Conservation (phyloP, 2,888 invertebrate genomes). For the Lithophane semibrunnea region DNA sequence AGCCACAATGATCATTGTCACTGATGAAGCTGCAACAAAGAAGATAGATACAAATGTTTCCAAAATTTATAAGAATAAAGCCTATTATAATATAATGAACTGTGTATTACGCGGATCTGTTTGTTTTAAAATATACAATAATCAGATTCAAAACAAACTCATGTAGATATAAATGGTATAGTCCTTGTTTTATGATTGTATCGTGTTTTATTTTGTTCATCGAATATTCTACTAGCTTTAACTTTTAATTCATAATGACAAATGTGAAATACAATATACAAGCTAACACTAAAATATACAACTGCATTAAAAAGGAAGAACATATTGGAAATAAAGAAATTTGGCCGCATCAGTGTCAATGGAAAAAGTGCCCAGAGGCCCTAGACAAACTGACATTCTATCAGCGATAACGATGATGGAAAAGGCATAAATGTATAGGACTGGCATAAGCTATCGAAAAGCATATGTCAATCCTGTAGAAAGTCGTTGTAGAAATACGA, state of each 20-base stretch:
- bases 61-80: conserved; percentile 21
- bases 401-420: too few species aligned
- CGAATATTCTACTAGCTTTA: not conserved
- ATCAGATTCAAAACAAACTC: conserved; percentile 14
- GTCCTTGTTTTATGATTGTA: not conserved
- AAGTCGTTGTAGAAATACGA: too few species aligned
- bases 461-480: too few species aligned
- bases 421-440: too few species aligned
- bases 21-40: conserved; percentile 7
- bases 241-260: not conserved
- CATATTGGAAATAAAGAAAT: not conserved
- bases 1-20: conserved; percentile 49
- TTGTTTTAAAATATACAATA: conserved; percentile 10
- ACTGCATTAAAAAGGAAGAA: not conserved
- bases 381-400: too few species aligned
- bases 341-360: not conserved
- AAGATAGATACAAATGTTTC: conserved; percentile 17
- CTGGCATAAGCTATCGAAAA: too few species aligned
- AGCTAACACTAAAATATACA: not conserved
- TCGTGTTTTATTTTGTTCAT: not conserved
- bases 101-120: not conserved
- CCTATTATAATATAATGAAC: conserved; percentile 31
- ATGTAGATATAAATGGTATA: not conserved
- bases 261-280: too few species aligned
- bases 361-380: not conserved